Conservation (phyloP, 1,140 invertebrate genomes). For the Diachasmimorpha longicaudata region DNA sequence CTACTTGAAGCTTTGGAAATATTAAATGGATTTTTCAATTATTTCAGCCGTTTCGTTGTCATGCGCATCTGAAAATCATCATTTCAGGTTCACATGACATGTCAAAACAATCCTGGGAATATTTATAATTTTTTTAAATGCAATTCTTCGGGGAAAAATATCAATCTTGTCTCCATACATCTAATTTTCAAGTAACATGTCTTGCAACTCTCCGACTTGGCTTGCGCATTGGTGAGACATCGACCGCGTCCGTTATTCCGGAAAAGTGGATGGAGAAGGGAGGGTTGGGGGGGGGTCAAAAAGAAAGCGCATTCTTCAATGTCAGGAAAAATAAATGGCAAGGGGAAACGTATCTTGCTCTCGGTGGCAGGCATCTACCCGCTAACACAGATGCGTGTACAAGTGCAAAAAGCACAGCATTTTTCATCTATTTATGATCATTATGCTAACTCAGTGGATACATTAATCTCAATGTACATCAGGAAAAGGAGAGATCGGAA, state of each 20-base stretch:
- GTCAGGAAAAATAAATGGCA: slow-evolving; percentile 40
- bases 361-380: background rate
- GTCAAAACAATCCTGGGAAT: too few species aligned
- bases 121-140: too few species aligned
- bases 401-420: background rate
- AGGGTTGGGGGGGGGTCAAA: background rate
- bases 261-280: background rate
- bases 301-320: slow-evolving; percentile 43
- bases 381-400: background rate
- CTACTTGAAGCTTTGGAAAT: too few species aligned
- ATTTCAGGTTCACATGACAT: too few species aligned
- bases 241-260: slow-evolving; percentile 23
- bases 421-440: background rate
- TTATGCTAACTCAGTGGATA: background rate
- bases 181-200: background rate
- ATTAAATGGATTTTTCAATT: too few species aligned
- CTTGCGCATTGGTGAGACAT: slow-evolving; percentile 28
- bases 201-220: background rate
- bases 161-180: background rate
- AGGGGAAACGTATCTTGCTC: slow-evolving; percentile 25
- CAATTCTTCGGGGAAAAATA: too few species aligned
- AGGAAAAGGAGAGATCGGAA: background rate
- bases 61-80: too few species aligned
- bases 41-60: too few species aligned
- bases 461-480: background rate